Percentiles rank a stretch among this genome's conserved stretches.
phyloP scores from a whole-genome alignment of 2,797 vertebrate species.

The Sebastes alutus region DNA sequence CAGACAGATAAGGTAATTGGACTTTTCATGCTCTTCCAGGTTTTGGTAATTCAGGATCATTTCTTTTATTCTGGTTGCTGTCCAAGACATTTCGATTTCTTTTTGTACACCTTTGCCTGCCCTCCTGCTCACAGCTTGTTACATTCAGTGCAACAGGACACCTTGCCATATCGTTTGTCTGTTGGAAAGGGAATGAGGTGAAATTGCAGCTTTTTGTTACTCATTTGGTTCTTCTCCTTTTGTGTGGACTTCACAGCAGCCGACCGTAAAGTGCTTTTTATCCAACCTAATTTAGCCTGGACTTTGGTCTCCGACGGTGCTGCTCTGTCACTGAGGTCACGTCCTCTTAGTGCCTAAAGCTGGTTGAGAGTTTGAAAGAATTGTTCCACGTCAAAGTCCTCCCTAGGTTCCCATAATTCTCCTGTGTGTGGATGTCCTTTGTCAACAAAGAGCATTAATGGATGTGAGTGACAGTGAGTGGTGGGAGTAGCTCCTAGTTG shows the following conservation, averaged over 20 bases:
- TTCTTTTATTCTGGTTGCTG: not conserved
- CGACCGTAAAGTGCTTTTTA: constrained; percentile 24
- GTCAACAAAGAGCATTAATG: not conserved
- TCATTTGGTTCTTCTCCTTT: constrained; percentile 24
- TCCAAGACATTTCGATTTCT: not conserved
- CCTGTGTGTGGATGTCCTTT: not conserved
- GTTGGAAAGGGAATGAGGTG: constrained; percentile 20
- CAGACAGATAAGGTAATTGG: not conserved
- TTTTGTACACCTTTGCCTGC: constrained; percentile 7
- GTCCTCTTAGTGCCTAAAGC: not conserved
- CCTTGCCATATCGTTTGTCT: constrained; percentile 30
- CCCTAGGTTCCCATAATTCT: not conserved
- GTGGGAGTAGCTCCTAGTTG: constrained; percentile 5
- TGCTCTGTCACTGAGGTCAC: not conserved
- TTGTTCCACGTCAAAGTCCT: constrained; percentile 4
- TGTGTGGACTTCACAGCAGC: constrained; percentile 2
- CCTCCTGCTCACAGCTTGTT: constrained; percentile 23
- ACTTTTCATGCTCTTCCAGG: not conserved
- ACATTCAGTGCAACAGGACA: not conserved
- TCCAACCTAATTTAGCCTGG: constrained; percentile 13
- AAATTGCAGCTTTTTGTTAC: constrained; percentile 36
- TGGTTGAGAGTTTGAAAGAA: not conserved
- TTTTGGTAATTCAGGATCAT: constrained; percentile 1
- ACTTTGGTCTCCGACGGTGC: constrained; percentile 1
- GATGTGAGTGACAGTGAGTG: not conserved